A percentile compares a stretch with the other conserved stretches of the same genome.
Conservation (phyloP, 1,140 invertebrate species). For the Eupristina koningsbergeri region DNA sequence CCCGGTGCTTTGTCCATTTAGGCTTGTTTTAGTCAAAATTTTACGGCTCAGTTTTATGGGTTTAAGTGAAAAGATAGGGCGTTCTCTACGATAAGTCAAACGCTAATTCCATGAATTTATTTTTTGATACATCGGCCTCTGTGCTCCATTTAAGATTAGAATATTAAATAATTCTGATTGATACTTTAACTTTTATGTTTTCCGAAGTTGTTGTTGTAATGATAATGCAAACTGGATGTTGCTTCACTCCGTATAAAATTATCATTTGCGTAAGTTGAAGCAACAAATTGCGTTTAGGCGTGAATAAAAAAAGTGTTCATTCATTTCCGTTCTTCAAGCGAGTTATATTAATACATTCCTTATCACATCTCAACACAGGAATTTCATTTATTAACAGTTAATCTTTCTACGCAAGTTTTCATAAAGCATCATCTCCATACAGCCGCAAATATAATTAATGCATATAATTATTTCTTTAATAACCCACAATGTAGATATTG, state of each 20-base stretch:
- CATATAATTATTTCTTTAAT: not conserved
- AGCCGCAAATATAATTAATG: not conserved
- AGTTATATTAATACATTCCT: not conserved
- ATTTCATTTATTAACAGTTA: not conserved
- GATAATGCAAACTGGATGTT: not conserved
- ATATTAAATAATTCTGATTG: not conserved
- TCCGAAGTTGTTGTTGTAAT: not conserved
- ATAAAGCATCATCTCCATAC: not conserved
- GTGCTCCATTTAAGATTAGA: not conserved
- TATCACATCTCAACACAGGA: not conserved
- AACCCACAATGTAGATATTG: not conserved
- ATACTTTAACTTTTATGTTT: not conserved
- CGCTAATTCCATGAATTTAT: not conserved
- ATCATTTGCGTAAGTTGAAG: not conserved
- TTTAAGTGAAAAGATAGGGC: not conserved
- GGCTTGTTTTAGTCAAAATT: not conserved
- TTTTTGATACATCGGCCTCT: not conserved
- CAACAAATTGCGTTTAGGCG: too few relatives aligned
- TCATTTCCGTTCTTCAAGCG: too few relatives aligned
- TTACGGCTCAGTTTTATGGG: not conserved
- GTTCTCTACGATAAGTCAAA: not conserved
- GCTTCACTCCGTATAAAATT: not conserved
- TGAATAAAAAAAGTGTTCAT: too few relatives aligned
- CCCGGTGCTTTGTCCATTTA: not conserved
- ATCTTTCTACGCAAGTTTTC: not conserved